phyloP scores from a whole-genome alignment of 2,888 invertebrate genomes.

The Chironomus riparius region DNA sequence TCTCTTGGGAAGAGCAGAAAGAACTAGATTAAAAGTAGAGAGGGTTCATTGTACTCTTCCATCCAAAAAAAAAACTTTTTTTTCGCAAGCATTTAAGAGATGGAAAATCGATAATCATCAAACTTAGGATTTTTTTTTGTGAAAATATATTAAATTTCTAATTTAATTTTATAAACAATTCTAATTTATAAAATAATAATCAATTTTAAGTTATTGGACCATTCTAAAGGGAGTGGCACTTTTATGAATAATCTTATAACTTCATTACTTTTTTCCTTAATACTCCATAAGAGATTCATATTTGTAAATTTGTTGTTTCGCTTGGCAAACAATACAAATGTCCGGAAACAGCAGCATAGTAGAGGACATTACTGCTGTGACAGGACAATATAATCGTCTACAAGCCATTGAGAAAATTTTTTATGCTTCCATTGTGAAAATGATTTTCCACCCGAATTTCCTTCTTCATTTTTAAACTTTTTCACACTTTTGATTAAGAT shows the following conservation, averaged over 20 bases:
- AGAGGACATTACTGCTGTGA: conserved; percentile 80
- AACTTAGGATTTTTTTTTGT: too few species aligned
- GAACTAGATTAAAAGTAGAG: too few species aligned
- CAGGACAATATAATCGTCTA: conserved; percentile 90
- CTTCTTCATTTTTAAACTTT: not conserved
- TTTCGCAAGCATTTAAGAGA: too few species aligned
- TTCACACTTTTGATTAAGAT: not conserved
- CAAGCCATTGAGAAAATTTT: conserved; percentile 36
- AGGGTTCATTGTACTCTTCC: not conserved
- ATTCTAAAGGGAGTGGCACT: conserved; percentile 22
- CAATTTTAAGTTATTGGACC: not conserved
- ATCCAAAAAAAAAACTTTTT: too few species aligned
- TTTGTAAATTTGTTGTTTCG: not conserved
- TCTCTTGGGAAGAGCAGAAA: not conserved
- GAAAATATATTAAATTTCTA: too few species aligned
- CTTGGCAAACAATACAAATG: conserved; percentile 58
- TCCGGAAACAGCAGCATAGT: conserved; percentile 88
- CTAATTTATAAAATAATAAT: not conserved
- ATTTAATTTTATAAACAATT: too few species aligned
- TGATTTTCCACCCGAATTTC: not conserved
- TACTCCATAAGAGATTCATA: not conserved
- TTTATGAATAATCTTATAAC: conserved; percentile 3
- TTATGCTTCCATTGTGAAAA: not conserved
- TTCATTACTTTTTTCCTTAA: not conserved
- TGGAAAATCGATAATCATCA: too few species aligned